Evolutionary conservation across 2,113 vertebrate species (phyloP).

Genomic region (Halcyon malimbica): DNA sequence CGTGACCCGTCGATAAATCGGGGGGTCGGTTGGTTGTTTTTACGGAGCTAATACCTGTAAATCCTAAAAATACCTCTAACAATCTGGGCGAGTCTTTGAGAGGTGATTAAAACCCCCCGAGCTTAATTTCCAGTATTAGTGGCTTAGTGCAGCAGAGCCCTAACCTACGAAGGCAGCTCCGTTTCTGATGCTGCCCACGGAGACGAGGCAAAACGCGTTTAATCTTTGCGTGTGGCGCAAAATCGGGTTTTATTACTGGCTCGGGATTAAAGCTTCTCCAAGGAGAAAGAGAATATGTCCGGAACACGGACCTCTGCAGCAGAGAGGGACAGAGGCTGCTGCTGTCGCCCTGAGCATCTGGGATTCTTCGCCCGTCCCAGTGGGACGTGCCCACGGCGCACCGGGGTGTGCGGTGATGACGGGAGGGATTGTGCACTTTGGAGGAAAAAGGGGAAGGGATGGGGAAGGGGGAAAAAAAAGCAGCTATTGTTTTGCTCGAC

Average conservation of each 20-base stretch:
- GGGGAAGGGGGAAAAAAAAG: background rate
- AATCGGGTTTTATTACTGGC: background rate
- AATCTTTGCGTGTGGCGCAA: background rate
- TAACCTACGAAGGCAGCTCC: background rate
- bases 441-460: background rate
- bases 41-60: conserved; percentile 35
- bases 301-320: fast-evolving
- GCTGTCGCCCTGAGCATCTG: background rate
- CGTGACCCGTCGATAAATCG: background rate
- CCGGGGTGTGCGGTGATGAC: background rate
- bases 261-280: background rate
- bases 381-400: fast-evolving
- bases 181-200: background rate
- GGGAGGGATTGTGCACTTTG: background rate
- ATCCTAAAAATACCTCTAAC: conserved; percentile 27
- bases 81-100: background rate
- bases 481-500: background rate
- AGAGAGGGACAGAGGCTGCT: background rate
- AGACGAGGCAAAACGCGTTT: background rate
- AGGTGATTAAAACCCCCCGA: conserved; percentile 16
- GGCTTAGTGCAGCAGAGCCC: conserved; percentile 24
- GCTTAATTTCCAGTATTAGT: background rate
- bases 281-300: background rate
- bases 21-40: background rate
- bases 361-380: background rate